These are phyloP conservation scores for Hydrochoerus hydrochaeris DNA, from an alignment of 2,113 vertebrate genomes.

Conservation along the genomic window DNA sequence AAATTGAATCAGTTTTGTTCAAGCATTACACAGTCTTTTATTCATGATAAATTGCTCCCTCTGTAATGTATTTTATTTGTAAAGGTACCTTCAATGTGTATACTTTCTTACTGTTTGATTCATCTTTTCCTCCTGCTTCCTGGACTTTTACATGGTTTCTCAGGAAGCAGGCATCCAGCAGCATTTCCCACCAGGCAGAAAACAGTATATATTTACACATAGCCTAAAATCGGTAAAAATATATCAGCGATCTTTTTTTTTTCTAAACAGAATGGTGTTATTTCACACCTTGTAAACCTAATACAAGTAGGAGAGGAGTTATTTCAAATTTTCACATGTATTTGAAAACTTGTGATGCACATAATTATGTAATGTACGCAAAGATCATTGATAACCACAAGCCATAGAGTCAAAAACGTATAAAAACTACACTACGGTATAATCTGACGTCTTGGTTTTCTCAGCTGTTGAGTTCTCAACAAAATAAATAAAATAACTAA, in stretches of 20 bases:
- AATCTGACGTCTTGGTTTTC: neutral
- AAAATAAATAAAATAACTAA: neutral
- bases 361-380: neutral
- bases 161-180: neutral
- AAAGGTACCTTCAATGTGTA: neutral
- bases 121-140: neutral
- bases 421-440: neutral
- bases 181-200: neutral
- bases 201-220: neutral
- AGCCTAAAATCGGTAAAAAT: neutral
- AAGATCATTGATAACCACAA: neutral
- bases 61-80: neutral
- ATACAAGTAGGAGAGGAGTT: neutral
- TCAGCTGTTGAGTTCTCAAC: neutral
- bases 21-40: neutral
- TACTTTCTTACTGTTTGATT: neutral
- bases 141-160: neutral
- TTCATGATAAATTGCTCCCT: neutral
- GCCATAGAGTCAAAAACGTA: neutral
- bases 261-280: neutral
- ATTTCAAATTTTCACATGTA: neutral
- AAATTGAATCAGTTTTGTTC: neutral
- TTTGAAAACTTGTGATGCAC: neutral
- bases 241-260: neutral
- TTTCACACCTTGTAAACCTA: neutral